A percentile compares a stretch with the other conserved stretches of the same genome.
These are phyloP conservation scores for Drosophila emarginata DNA, from an alignment of 2,888 invertebrate species.

Conservation along the genomic window DNA sequence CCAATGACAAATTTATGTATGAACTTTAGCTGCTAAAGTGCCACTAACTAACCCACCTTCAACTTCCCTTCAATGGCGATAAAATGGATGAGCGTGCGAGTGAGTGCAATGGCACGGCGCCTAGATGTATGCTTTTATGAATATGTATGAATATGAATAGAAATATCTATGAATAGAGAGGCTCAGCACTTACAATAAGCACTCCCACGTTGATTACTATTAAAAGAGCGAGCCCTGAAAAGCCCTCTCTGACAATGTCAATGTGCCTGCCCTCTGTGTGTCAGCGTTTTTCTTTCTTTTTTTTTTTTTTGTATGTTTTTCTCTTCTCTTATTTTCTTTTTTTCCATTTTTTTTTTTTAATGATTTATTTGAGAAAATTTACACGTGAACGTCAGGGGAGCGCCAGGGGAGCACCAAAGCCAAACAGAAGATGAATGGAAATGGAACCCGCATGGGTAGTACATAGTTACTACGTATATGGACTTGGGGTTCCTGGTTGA, in stretches of 20 bases:
- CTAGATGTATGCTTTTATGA: slow-evolving; percentile 65
- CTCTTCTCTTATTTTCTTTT: slow-evolving; percentile 32
- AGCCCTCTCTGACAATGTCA: slow-evolving; percentile 69
- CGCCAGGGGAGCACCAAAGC: slow-evolving; percentile 42
- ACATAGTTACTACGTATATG: slow-evolving; percentile 20
- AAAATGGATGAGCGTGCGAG: slow-evolving; percentile 2
- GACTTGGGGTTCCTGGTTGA: slow-evolving; percentile 48
- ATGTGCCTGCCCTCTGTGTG: slow-evolving; percentile 57
- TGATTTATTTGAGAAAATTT: slow-evolving; percentile 79
- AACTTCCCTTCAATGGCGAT: slow-evolving; percentile 5
- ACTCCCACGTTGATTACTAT: slow-evolving; percentile 75
- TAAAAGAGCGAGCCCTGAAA: slow-evolving; percentile 58
- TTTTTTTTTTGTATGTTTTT: slow-evolving; percentile 31
- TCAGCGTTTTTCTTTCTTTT: slow-evolving; percentile 26
- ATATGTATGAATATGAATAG: slow-evolving; percentile 50
- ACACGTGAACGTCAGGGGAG: slow-evolving; percentile 70
- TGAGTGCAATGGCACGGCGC: slow-evolving; percentile 75
- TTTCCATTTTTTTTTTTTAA: slow-evolving; percentile 67
- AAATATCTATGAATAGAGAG: slow-evolving; percentile 68
- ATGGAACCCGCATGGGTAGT: slow-evolving; percentile 23
- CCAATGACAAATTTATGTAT: slow-evolving; percentile 78
- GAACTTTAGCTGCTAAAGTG: slow-evolving; percentile 76
- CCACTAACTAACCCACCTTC: slow-evolving; percentile 67
- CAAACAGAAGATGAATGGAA: slow-evolving; percentile 57
- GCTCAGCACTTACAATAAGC: slow-evolving; percentile 66